Evolutionary conservation across 2,113 vertebrate species (phyloP), one percentile per base, ranked within the genome.

Genomic region (Ardeotis arabs): DNA sequence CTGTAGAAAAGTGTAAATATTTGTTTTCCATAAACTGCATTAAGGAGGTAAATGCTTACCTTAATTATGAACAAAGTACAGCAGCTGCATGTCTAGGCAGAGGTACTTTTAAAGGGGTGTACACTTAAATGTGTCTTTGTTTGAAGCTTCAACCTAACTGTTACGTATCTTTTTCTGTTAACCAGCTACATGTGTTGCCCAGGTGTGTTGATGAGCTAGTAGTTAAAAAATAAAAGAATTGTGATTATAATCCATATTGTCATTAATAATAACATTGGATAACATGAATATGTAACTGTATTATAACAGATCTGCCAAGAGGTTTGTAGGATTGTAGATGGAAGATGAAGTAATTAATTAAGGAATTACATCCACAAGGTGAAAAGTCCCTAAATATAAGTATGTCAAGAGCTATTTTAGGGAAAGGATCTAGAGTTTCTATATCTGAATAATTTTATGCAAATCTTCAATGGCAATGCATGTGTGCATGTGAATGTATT

Each of bases 271-370:
- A 94, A 67, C 14, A 22, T 84, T 93, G 70, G 53, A 84, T 87
- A 45, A 72, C 41, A 47, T 73, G n/a, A 87, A 83, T 92, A 84
- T 45, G 44, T 83, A 96, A 85, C 66, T 91, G 75, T 56, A 80
- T 87, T 64, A 28, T 72, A 94, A 82, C 33, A 93, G 62, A 76
- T 50, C 49, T 86, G 75, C 68, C 84, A 87, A 85, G 93, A 87
- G 63, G n/a, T 68, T 95, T 95, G 33, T 47, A 94, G 59, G 75
- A 68, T n/a, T 84, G 58, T 29, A 86, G 93, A 81, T 49, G 75
- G 76, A 87, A 96, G 45, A 85, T 75, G 62, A 95, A 89, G 47
- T 64, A 82, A 91, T 95, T 96, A 92, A 93, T 94, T 88, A 96
- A 86, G 85, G 82, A 92, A 89, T 96, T 95, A 89, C 59, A 94